These are phyloP conservation scores for Argyresthia goedartella DNA, from an alignment of 2,888 invertebrate species.

Conservation along the genomic window DNA sequence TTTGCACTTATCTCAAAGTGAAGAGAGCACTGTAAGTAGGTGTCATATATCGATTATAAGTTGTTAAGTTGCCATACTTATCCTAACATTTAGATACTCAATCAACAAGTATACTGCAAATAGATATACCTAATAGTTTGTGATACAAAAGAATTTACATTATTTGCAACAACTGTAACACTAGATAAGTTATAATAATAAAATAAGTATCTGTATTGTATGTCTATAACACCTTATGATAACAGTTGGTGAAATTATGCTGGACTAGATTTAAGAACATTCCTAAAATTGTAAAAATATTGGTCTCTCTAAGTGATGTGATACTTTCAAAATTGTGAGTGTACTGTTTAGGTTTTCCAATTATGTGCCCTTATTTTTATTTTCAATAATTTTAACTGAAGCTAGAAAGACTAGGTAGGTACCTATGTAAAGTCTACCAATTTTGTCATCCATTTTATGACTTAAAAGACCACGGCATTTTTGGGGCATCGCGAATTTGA, in stretches of 20 bases:
- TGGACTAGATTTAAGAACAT: neutral
- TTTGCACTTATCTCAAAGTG: too few relatives aligned
- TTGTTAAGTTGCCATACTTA: slow-evolving; percentile 68
- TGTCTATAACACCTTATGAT: neutral
- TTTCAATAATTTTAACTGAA: too few relatives aligned
- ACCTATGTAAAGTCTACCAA: too few relatives aligned
- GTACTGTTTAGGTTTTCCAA: too few relatives aligned
- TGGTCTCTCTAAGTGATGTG: slow-evolving; percentile 3
- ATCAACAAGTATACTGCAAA: slow-evolving; percentile 50
- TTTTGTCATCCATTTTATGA: too few relatives aligned
- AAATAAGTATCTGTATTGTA: neutral
- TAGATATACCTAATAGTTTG: slow-evolving; percentile 63
- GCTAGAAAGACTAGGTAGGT: too few relatives aligned
- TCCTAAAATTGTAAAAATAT: neutral
- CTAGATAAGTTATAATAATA: neutral
- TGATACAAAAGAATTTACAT: slow-evolving; percentile 66
- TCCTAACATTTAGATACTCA: slow-evolving; percentile 66
- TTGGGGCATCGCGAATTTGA: too few relatives aligned
- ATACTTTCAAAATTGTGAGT: slow-evolving; percentile 1
- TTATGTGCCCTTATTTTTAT: too few relatives aligned
- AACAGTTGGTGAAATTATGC: neutral
- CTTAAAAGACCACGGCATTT: too few relatives aligned
- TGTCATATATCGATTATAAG: slow-evolving; percentile 53
- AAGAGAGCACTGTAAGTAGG: too few relatives aligned
- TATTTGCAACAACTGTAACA: neutral